Conservation (phyloP, 1,140 invertebrate species). For the Zelostemma sp. region DNA sequence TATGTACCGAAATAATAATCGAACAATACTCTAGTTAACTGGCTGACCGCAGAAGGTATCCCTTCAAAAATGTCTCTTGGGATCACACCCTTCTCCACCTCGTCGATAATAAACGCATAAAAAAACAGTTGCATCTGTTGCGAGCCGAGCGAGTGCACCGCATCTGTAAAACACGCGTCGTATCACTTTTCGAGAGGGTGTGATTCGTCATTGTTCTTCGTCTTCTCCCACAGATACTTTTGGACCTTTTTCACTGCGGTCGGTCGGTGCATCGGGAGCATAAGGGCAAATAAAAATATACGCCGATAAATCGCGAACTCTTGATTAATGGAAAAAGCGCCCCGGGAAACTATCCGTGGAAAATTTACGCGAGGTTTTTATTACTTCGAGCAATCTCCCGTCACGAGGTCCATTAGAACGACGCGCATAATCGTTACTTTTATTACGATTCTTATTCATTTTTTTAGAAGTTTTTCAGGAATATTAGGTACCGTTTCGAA, state of each 20-base stretch:
- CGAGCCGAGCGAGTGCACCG: slow-evolving; percentile 2
- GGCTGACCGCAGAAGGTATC: slow-evolving; percentile 56
- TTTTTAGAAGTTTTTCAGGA: too few species aligned
- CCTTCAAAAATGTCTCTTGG: slow-evolving; percentile 26
- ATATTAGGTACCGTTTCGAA: too few species aligned
- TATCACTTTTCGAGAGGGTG: slow-evolving; percentile 44
- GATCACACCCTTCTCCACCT: slow-evolving; percentile 30
- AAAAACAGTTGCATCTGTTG: slow-evolving; percentile 49
- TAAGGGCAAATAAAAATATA: slow-evolving; percentile 7
- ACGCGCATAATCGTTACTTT: background rate
- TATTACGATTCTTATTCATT: too few species aligned
- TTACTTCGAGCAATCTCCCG: background rate
- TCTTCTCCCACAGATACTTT: background rate
- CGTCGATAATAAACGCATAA: background rate
- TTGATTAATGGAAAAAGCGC: background rate
- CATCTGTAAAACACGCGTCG: slow-evolving; percentile 19
- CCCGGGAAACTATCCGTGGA: slow-evolving; percentile 14
- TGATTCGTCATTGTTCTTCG: slow-evolving; percentile 40
- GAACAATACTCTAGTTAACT: slow-evolving; percentile 70
- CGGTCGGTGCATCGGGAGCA: background rate
- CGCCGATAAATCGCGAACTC: slow-evolving; percentile 11
- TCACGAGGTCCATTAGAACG: background rate
- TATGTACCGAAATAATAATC: slow-evolving; percentile 72
- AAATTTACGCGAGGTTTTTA: slow-evolving; percentile 3
- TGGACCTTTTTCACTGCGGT: background rate